Evolutionary conservation across 1,140 invertebrate genomes (phyloP).

Genomic region (Hyposmocoma kahamanoa): DNA sequence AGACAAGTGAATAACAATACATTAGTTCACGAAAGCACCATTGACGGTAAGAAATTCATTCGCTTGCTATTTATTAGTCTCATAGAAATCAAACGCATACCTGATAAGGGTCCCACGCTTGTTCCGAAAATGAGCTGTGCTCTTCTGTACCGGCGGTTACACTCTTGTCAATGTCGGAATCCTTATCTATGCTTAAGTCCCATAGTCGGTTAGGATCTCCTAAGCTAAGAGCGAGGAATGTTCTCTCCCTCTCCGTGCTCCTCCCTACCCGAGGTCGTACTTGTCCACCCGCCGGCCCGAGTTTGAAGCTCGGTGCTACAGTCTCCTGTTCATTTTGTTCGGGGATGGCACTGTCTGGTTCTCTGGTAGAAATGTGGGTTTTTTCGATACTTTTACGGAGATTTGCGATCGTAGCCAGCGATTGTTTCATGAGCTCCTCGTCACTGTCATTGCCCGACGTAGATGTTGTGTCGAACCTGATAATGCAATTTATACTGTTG

Average conservation of each 20-base stretch:
- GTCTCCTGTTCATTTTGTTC: slow-evolving; percentile 54
- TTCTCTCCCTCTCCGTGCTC: slow-evolving; percentile 56
- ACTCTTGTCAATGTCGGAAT: slow-evolving; percentile 66
- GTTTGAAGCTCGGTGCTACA: slow-evolving; percentile 74
- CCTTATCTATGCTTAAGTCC: slow-evolving; percentile 58
- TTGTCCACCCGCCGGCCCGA: slow-evolving; percentile 72
- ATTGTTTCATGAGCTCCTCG: slow-evolving; percentile 57
- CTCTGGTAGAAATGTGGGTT: slow-evolving; percentile 61
- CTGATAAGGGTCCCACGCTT: slow-evolving; percentile 89
- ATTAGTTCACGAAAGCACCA: too few relatives aligned
- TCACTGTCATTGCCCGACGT: slow-evolving; percentile 72
- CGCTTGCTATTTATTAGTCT: background rate
- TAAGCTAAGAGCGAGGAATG: slow-evolving; percentile 53
- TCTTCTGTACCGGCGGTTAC: slow-evolving; percentile 76
- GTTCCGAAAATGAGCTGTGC: slow-evolving; percentile 89
- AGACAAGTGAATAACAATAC: too few relatives aligned
- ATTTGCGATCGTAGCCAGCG: slow-evolving; percentile 47
- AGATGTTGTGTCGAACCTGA: slow-evolving; percentile 68
- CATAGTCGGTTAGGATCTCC: slow-evolving; percentile 55
- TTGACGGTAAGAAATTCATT: too few relatives aligned
- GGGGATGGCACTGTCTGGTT: slow-evolving; percentile 60
- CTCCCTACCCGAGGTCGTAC: slow-evolving; percentile 56
- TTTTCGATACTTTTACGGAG: slow-evolving; percentile 66
- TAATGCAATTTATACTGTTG: too few relatives aligned
- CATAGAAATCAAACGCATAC: slow-evolving; percentile 42